These are phyloP conservation scores for Chironomus tepperi DNA, from an alignment of 1,140 invertebrate genomes.

Conservation along the genomic window DNA sequence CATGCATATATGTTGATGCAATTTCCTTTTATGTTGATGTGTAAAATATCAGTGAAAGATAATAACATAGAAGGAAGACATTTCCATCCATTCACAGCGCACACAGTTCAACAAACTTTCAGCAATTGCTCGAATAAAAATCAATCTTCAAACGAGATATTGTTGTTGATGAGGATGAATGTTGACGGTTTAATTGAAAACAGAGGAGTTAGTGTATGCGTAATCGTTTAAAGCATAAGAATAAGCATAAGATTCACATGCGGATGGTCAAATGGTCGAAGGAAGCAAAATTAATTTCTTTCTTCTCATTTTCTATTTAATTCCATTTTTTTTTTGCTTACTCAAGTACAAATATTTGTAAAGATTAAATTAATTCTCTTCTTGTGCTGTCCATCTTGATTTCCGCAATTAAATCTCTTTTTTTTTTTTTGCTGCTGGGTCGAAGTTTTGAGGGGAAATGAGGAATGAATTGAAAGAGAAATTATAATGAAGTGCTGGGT, in stretches of 20 bases:
- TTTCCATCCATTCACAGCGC: too few relatives aligned
- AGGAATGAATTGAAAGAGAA: background rate
- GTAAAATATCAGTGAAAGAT: background rate
- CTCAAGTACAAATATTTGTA: too few relatives aligned
- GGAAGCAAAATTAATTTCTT: too few relatives aligned
- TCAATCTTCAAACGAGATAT: background rate
- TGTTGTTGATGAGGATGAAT: too few relatives aligned
- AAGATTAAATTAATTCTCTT: background rate
- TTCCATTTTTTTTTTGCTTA: too few relatives aligned
- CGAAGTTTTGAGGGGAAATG: too few relatives aligned
- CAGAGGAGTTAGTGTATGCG: background rate
- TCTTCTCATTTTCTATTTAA: too few relatives aligned
- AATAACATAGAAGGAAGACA: background rate
- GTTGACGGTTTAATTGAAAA: too few relatives aligned
- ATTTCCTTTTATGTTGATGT: constrained; percentile 13
- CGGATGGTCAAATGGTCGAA: too few relatives aligned
- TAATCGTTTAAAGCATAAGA: background rate
- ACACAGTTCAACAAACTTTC: background rate
- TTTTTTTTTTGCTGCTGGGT: too few relatives aligned
- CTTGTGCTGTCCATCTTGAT: background rate
- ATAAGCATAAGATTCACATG: too few relatives aligned
- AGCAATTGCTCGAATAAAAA: background rate
- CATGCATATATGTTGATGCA: background rate
- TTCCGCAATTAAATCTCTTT: background rate
- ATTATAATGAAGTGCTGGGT: too few relatives aligned